Conservation (phyloP, 2,113 vertebrate genomes). For the Notiomystis cincta region DNA sequence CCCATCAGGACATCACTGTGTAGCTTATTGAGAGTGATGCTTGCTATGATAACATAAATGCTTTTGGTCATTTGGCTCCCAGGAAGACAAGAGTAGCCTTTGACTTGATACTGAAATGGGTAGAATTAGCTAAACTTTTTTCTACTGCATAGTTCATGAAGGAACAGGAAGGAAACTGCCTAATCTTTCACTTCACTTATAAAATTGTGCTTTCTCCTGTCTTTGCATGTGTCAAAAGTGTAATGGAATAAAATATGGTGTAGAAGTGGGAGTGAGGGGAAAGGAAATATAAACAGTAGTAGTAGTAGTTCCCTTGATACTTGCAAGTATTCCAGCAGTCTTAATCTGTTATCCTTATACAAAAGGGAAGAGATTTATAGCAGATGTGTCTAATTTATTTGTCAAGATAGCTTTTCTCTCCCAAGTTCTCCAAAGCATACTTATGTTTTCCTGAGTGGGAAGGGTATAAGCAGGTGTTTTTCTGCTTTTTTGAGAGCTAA, state of each 20-base stretch:
- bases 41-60: not conserved
- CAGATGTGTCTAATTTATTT: not conserved
- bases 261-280: not conserved
- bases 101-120: not conserved
- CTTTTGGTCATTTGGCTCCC: not conserved
- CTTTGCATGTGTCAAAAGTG: not conserved
- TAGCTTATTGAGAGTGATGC: not conserved
- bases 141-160: not conserved
- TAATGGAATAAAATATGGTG: not conserved
- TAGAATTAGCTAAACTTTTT: not conserved
- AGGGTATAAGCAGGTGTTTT: not conserved
- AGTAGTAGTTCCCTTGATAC: not conserved
- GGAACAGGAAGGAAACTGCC: not conserved
- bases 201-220: not conserved
- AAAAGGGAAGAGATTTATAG: not conserved
- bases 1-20: too few species aligned
- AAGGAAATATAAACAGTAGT: not conserved
- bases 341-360: not conserved
- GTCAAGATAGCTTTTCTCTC: not conserved
- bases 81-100: not conserved
- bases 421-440: not conserved
- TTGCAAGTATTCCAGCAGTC: not conserved
- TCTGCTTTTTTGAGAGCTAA: not conserved
- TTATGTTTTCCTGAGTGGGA: not conserved
- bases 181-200: not conserved